Base-by-base conservation (phyloP, 2,888 invertebrate genomes). In the Ephialtes manifestator region DNA sequence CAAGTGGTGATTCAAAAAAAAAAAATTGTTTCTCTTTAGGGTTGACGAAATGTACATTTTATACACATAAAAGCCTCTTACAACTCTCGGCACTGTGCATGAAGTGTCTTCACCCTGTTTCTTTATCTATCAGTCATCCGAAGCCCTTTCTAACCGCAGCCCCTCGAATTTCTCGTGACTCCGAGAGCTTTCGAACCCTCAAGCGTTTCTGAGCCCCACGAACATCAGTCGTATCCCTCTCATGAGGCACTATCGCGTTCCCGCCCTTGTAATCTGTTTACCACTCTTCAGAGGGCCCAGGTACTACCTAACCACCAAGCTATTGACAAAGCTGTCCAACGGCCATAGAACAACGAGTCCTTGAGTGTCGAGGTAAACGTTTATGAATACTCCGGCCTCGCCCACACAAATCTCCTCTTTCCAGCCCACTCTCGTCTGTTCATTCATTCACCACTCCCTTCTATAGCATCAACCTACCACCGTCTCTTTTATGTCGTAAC, bases 261-360 rank as follows among this genome's bases (percentile, higher is more conserved):
- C 78, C 87, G 82, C 79, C 87, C 88, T 88, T 78, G 88, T 91
- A 90, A 90, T 91, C 90, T 91, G 89, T 87, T 90, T 88, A 88
- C 88, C 89, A 88, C 89, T 90, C 89, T 86, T 87, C 85, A 60
- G 71, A 84, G 81, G 24, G 18, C 39, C 46, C 31, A 67, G 67
- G 35, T 63, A 63, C 63, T 81, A 71, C 81, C 74, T 55, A 83
- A 85, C 87, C 71, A 67, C 76, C 74, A 35, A 63, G 77, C 83
- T 86, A 86, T 89, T 88, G 88, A 89, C 87, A 86, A 88, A 89
- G 79, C 82, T 85, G 74, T 85, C 65, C 72, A 15, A 24, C 70
- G 20, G 8, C 68, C 15, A 55, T 71, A 60, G 63, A 48, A 87
- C 88, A 78, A 89, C 87, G 87, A 81, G 79, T 83, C 76, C 84